Evolutionary conservation across 2,113 vertebrate species (phyloP), one percentile per base, ranked within the genome.

Genomic region (Mugil cephalus): DNA sequence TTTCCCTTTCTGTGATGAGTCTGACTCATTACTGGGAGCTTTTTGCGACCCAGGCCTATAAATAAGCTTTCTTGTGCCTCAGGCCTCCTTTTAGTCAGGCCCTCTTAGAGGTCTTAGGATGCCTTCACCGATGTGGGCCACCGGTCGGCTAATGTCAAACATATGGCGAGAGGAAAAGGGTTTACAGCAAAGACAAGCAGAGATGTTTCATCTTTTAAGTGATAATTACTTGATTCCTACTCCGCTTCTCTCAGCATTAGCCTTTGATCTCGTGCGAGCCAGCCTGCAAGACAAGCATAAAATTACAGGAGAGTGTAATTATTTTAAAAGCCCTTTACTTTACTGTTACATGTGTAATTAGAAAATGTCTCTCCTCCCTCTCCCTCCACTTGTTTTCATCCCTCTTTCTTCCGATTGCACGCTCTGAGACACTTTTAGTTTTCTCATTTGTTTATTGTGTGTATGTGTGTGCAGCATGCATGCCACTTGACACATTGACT

Each of bases 81-180:
- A 2, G 67, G 84, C 84, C 68, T 75, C 54, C 62, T 69, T 73
- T 78, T n/a, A 59, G 52, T 66, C 77, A 66, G 81, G 47, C 58
- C 43, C 75, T 47, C 60, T 79, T 50, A 60, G 62, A 71, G 71
- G 59, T 88, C 76, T 61, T 46, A 53, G 53, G 82, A 88, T 52
- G 79, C 80, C 80, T 91, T 78, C 52, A 81, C 80, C 76, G 86
- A 84, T 80, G 73, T 74, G 81, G 77, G 81, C 50, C 88, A 83
- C 82, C 64, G 87, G 70, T 72, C 34, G 34, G 72, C 60, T 91
- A 88, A 93, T 91, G 83, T 74, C 75, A 77, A 92, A 89, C 91
- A 91, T 69, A 87, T 92, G 91, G 83, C 74, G 34, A 17, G 66
- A 77, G 73, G 73, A 83, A 82, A 71, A 71, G 66, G 65, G 34